A percentile compares a stretch with the other conserved stretches of the same genome.
Conservation (phyloP, 2,113 vertebrate genomes). For the Nycticryphes semicollaris region DNA sequence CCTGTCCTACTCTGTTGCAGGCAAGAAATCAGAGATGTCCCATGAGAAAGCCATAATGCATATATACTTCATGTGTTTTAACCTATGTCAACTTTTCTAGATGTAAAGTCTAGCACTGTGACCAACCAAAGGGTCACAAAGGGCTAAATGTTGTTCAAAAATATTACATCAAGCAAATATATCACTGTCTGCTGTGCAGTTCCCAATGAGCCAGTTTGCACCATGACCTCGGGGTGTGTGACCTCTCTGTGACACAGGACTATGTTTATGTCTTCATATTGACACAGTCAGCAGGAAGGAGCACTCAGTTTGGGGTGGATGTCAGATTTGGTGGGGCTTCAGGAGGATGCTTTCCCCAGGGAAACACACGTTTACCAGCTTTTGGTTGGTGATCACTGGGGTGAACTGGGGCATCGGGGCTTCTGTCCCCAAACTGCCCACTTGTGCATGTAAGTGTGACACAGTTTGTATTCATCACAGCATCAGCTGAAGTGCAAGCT, state of each 20-base stretch:
- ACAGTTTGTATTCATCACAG: neutral
- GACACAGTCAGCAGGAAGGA: neutral
- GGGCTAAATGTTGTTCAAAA: neutral
- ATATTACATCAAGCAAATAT: neutral
- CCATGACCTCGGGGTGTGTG: accelerated
- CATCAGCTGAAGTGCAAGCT: neutral
- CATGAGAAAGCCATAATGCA: neutral
- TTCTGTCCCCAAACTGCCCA: accelerated
- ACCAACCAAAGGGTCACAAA: neutral
- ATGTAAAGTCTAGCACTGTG: neutral
- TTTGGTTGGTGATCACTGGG: neutral
- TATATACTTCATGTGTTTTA: neutral
- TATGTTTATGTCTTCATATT: accelerated
- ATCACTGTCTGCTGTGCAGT: neutral
- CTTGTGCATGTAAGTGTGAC: accelerated
- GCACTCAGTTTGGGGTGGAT: no score
- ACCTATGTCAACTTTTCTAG: neutral
- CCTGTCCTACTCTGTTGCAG: neutral
- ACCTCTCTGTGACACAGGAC: neutral
- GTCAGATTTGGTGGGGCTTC: neutral
- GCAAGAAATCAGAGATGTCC: neutral
- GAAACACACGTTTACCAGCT: accelerated
- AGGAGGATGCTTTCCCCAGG: neutral
- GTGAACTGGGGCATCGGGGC: accelerated
- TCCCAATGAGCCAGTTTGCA: neutral